Evolutionary conservation across 2,797 vertebrate genomes (phyloP).

Genomic region (Silurus aristotelis): DNA sequence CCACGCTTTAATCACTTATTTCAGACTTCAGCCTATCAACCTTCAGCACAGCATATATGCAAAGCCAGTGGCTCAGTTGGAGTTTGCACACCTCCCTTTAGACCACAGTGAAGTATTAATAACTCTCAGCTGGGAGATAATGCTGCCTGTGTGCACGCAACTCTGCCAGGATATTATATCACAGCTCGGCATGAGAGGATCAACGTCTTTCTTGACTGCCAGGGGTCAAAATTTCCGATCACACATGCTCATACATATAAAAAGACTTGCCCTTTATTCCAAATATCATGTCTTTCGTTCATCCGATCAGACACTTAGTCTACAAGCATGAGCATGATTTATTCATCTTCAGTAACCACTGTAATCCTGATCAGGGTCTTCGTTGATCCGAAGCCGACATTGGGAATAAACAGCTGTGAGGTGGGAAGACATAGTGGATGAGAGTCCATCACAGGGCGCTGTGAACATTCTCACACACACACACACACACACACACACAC

Average conservation of each 20-base stretch:
- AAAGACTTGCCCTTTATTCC: slow-evolving; percentile 6
- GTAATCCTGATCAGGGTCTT: not conserved
- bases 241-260: slow-evolving; percentile 15
- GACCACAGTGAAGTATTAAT: slow-evolving; percentile 66
- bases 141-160: slow-evolving; percentile 52
- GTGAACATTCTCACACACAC: too few species aligned
- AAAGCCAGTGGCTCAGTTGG: slow-evolving; percentile 49
- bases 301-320: not conserved
- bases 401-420: not conserved
- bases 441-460: not conserved
- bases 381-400: not conserved
- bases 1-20: not conserved
- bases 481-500: not conserved
- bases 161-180: slow-evolving; percentile 74
- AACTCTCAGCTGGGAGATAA: slow-evolving; percentile 56
- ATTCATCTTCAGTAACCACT: not conserved
- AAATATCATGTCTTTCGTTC: not conserved
- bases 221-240: slow-evolving; percentile 52
- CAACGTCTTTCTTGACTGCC: slow-evolving; percentile 60
- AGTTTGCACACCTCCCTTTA: slow-evolving; percentile 59
- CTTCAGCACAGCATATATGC: not conserved
- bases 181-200: slow-evolving; percentile 71
- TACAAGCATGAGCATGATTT: not conserved
- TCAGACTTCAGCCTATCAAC: not conserved
- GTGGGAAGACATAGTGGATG: not conserved